These are phyloP conservation scores for Phoxinus dragarum DNA, from an alignment of 2,797 vertebrate genomes.

Conservation along the genomic window DNA sequence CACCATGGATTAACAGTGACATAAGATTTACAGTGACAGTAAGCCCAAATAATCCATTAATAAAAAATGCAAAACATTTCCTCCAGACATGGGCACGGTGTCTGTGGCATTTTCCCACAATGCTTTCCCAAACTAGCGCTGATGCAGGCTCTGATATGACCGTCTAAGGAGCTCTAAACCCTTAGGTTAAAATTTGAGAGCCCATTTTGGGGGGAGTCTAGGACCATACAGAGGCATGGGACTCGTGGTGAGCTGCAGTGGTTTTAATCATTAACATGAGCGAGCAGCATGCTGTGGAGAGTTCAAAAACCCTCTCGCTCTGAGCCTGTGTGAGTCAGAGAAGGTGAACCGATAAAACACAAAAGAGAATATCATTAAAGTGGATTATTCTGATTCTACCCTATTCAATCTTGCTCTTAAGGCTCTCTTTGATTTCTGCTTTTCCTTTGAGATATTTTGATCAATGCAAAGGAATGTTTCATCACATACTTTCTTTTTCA, in stretches of 20 bases:
- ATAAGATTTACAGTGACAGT: constrained; percentile 34
- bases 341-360: constrained; percentile 52
- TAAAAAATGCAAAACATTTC: constrained; percentile 33
- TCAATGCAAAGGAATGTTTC: constrained; percentile 39
- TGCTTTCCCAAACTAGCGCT: constrained; percentile 7
- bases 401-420: constrained; percentile 17
- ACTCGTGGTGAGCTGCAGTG: background rate
- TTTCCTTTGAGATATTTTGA: constrained; percentile 9
- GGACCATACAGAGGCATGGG: background rate
- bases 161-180: constrained; percentile 23
- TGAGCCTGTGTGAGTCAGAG: constrained; percentile 19
- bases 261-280: constrained; percentile 45
- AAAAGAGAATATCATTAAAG: constrained; percentile 53
- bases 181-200: background rate
- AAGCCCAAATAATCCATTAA: constrained; percentile 51
- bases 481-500: constrained; percentile 23
- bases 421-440: constrained; percentile 24
- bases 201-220: background rate
- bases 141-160: background rate
- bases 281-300: constrained; percentile 8
- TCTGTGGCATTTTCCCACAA: constrained; percentile 50
- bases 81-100: constrained; percentile 13
- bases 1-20: background rate
- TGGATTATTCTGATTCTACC: constrained; percentile 30
- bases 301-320: constrained; percentile 43